Base-by-base conservation (phyloP, 2,113 vertebrate genomes). In the Mustela lutreola region DNA sequence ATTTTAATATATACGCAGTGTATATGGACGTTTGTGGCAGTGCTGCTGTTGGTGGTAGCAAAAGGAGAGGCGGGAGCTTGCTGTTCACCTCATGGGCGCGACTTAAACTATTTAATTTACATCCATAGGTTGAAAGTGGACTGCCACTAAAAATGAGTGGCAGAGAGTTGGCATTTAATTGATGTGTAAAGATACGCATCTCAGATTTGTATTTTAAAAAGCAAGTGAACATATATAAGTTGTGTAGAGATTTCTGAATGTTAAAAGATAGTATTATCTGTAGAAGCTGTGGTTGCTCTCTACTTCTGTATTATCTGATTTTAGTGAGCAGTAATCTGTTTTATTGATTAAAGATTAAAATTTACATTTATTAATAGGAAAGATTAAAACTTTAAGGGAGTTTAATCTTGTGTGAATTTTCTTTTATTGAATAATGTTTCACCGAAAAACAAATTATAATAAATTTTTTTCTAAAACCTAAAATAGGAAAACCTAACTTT, bases 391-490 rank as follows among this genome's bases (percentile, higher is more conserved):
- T 16, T 80, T 62, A 62, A 79, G 24, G 28, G 33, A 83, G 1
- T 87, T 73, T 90, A 67, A 60, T 79, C 88, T 96, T 94, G 3
- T 95, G 8, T 92, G 65, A 62, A 33, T 93, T 93, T 88, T 78
- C 58, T 93, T 85, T 48, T 73, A 63, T 60, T 92, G 71, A 78
- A 86, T 95, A 95, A 12, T 85, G 1, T 71, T 92, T 85, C 19
- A 76, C 50, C 31, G 33, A n/a, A 80, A 93, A 78, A 12, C 9
- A 92, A 92, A 88, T 75, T 83, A 2, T 73, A 85, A 63, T 96
- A 89, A 92, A 79, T 71, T 81, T 8, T 42, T 62, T 75, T 97
- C 28, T 95, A 89, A 80, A 89, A 65, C 42, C 31, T 86, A 39
- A 39, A 39, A 39, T 39, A 39, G 39, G 39, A 39, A 39, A 39